Evolutionary conservation across 2,113 vertebrate species (phyloP).

Genomic region (Nesoenas mayeri): DNA sequence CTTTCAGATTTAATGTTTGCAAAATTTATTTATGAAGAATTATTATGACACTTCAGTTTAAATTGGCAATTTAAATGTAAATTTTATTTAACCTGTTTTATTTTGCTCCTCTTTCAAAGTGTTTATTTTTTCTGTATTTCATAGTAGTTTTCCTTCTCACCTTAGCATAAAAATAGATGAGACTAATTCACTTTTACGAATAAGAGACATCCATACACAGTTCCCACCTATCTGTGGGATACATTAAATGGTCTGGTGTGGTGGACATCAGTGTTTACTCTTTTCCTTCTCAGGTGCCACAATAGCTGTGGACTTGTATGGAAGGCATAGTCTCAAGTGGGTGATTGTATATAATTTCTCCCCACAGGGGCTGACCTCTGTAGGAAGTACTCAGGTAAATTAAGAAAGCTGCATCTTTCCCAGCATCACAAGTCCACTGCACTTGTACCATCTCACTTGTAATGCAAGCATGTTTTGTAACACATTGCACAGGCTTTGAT

Average conservation of each 20-base stretch:
- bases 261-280: not conserved
- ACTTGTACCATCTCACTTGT: not conserved
- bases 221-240: not conserved
- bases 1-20: not conserved
- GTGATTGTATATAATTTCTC: not conserved
- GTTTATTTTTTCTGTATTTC: not conserved
- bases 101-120: not conserved
- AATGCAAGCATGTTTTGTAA: not conserved
- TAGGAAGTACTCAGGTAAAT: not conserved
- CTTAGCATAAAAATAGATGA: not conserved
- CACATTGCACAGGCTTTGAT: not conserved
- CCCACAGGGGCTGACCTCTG: not conserved
- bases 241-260: fast-evolving
- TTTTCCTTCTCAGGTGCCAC: not conserved
- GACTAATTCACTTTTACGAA: not conserved
- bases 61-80: not conserved
- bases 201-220: not conserved
- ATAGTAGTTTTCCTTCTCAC: not conserved
- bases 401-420: not conserved
- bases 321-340: not conserved
- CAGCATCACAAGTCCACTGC: not conserved
- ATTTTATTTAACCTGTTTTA: not conserved
- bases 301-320: not conserved
- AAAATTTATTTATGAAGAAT: not conserved
- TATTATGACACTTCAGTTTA: not conserved